phyloP scores from a whole-genome alignment of 1,140 invertebrate genomes.

The Trichomalopsis sarcophagae region DNA sequence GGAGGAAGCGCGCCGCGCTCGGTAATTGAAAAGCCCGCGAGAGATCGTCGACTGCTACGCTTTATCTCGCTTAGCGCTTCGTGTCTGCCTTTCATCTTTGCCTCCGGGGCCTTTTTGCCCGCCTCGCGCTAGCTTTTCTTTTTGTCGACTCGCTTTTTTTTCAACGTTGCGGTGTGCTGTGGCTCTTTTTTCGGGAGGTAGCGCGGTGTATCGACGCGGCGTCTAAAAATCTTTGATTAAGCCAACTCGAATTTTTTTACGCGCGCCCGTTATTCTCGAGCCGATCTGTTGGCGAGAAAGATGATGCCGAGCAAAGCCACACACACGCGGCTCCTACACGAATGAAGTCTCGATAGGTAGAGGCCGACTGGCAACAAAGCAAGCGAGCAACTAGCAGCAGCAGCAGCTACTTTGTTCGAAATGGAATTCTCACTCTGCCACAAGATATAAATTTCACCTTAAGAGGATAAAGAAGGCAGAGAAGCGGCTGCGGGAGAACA shows the following conservation, averaged over 20 bases:
- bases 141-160: background rate
- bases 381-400: background rate
- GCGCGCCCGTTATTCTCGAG: too few species aligned
- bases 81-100: conserved; percentile 47
- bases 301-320: background rate
- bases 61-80: conserved; percentile 55
- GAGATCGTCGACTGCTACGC: conserved; percentile 59
- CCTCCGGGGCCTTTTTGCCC: conserved; percentile 5
- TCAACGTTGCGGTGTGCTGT: background rate
- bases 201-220: background rate
- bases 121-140: background rate
- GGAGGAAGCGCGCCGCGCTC: conserved; percentile 9
- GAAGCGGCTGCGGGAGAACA: background rate
- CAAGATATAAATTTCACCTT: conserved; percentile 28
- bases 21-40: conserved; percentile 67
- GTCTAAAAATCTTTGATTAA: background rate
- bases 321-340: background rate
- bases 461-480: conserved; percentile 5
- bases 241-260: background rate
- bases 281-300: background rate
- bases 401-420: conserved; percentile 31
- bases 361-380: background rate
- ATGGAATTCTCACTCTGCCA: conserved; percentile 40
- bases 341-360: background rate
- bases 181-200: background rate